A percentile compares a stretch with the other conserved stretches of the same genome.
Evolutionary conservation across 2,888 invertebrate species (phyloP).

Genomic region (Cosmia trapezina): DNA sequence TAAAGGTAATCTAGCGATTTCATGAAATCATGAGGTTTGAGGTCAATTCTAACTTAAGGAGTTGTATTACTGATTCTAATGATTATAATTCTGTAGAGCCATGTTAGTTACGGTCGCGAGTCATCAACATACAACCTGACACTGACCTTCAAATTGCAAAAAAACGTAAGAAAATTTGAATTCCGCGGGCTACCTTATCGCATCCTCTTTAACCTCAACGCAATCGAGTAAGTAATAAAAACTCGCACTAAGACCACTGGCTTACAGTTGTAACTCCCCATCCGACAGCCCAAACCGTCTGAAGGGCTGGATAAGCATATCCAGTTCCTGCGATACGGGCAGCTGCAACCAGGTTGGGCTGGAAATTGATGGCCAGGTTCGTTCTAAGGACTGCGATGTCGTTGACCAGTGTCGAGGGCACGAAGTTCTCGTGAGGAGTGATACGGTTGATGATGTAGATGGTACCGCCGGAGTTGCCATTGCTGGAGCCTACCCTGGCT

Average conservation of each 20-base stretch:
- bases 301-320: slow-evolving; percentile 68
- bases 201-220: no score
- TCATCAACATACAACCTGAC: no score
- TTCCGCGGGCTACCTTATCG: no score
- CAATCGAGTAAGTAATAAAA: no score
- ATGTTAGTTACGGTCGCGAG: no score
- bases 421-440: slow-evolving; percentile 74
- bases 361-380: slow-evolving; percentile 65
- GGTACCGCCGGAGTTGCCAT: slow-evolving; percentile 72
- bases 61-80: no score
- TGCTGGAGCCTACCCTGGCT: slow-evolving; percentile 77
- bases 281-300: slow-evolving; percentile 78
- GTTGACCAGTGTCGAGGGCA: slow-evolving; percentile 64
- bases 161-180: no score
- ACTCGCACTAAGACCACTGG: not conserved
- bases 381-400: slow-evolving; percentile 80
- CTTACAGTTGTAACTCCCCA: slow-evolving; percentile 81
- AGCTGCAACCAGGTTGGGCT: slow-evolving; percentile 67
- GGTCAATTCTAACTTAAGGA: no score
- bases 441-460: slow-evolving; percentile 75
- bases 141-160: no score
- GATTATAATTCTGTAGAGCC: no score
- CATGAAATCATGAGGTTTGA: no score
- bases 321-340: slow-evolving; percentile 76
- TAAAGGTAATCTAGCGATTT: no score